Base-by-base conservation (phyloP, 2,113 vertebrate species). In the Dromas ardeola region DNA sequence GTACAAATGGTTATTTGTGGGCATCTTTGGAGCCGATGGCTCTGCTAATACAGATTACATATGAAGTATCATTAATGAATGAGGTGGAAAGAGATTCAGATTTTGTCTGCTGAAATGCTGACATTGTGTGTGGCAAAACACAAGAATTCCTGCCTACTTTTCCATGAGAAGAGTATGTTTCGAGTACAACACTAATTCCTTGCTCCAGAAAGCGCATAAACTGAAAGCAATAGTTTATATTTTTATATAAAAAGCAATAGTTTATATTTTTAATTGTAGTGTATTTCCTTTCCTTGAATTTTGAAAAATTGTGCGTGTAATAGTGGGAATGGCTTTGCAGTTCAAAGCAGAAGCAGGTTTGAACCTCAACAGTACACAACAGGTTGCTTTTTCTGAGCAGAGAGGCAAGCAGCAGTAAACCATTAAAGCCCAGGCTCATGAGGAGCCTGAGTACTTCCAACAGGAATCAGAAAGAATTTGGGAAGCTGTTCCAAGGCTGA, bases 351-450 rank as follows among this genome's bases (percentile, higher is more conserved):
- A 96, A 38, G 47, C 59, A 38, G 52, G 43, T 70, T 20, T 55
- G 82, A 92, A 47, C 52, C 42, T 89, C 17, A 78, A 63, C 26
- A 4, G 0, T 66, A 38, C 42, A 70, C 19, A 67, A 15, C 11
- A 79, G 34, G 58, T 96, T 94, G 80, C 61, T 93, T 45, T 83
- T 86, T 70, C 70, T 95, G 70, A 86, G 53, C 27, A 71, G 87
- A 77, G 74, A 90, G 29, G n/a, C 59, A 73, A 90, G 79, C 42
- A 63, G 87, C 61, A 88, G 81, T 65, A 77, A 86, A 88, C 78
- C 15, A 3, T 49, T 12, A 42, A 58, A 79, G 9, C 20, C 47
- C 50, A 40, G 34, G 13, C 13, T 74, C 9, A 2, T 36, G 56
- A 81, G n/a, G 19, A 87, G 11, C 45, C 65, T 36, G 77, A 42